Evolutionary conservation across 2,113 vertebrate species (phyloP), one percentile per base, ranked within the genome.

Genomic region (Zonotrichia leucophrys): DNA sequence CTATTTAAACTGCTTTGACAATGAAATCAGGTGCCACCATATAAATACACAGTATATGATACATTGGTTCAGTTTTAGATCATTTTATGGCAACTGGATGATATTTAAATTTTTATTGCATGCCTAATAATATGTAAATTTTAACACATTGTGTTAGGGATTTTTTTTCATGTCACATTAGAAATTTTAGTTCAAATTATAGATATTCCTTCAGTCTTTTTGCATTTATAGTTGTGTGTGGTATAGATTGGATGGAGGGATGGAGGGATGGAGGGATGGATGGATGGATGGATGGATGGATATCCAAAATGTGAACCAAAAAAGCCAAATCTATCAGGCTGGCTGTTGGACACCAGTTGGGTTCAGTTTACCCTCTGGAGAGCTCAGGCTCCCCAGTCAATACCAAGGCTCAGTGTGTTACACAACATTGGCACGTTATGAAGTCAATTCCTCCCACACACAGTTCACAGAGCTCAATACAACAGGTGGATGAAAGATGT

Each of bases 401-500:
- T 5, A 21, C 15, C 46, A 70, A 59, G 49, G n/a, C 89, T 91
- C 78, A 1, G 30, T 15, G 30, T 15, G 2, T 91, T 79, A 62
- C 13, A 55, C 91, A 89, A 91, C 11, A 12, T 2, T 50, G 78
- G n/a, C 63, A 39, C 2, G 14, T 66, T 76, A 56, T 4, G 1
- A 82, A 85, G 84, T 68, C 18, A 3, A 4, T 46, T 82, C 87
- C 87, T 94, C 96, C 95, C 27, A 89, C 94, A 79, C 62, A 18
- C 21, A 39, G 84, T 28, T 87, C 75, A 58, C 72, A 83, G 41
- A 59, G 25, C 81, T 73, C 74, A 87, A 31, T 76, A 27, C 58
- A 92, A 85, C 93, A 96, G 93, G 95, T 97, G 94, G 64, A 82
- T 50, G 67, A 50, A 80, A 67, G 70, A 81, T 18, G 13, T 22